Conservation (phyloP, 2,888 invertebrate species). For the Ennomos erosarius region DNA sequence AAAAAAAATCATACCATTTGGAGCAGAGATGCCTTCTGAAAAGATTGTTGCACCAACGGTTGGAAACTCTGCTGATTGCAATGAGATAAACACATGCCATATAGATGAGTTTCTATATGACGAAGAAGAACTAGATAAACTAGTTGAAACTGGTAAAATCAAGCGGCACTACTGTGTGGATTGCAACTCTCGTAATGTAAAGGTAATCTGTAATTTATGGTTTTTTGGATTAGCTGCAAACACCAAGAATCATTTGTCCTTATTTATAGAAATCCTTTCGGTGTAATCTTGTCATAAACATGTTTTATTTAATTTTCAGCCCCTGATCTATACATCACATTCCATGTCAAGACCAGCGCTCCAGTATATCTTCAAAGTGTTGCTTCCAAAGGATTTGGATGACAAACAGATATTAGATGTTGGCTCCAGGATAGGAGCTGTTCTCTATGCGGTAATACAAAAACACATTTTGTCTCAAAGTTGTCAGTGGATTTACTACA, state of each 20-base stretch:
- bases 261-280: no score
- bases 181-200: slow-evolving; percentile 68
- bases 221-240: no score
- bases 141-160: slow-evolving; percentile 66
- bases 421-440: slow-evolving; percentile 89
- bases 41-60: slow-evolving; percentile 68
- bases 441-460: slow-evolving; percentile 87
- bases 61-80: slow-evolving; percentile 83
- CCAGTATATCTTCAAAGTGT: slow-evolving; percentile 86
- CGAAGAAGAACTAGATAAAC: slow-evolving; percentile 84
- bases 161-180: slow-evolving; percentile 68
- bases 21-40: slow-evolving; percentile 72
- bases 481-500: no score
- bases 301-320: slow-evolving; percentile 57
- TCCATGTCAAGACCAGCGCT: slow-evolving; percentile 86
- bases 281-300: no score
- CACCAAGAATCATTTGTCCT: no score
- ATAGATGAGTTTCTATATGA: slow-evolving; percentile 90
- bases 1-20: slow-evolving; percentile 69
- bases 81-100: slow-evolving; percentile 82
- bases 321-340: slow-evolving; percentile 86
- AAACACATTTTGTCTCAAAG: neutral
- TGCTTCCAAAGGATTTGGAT: slow-evolving; percentile 85
- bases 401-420: slow-evolving; percentile 87
- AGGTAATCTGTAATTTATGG: slow-evolving; percentile 48